Evolutionary conservation across 2,888 invertebrate genomes (phyloP).

Genomic region (Apodemia mormo): DNA sequence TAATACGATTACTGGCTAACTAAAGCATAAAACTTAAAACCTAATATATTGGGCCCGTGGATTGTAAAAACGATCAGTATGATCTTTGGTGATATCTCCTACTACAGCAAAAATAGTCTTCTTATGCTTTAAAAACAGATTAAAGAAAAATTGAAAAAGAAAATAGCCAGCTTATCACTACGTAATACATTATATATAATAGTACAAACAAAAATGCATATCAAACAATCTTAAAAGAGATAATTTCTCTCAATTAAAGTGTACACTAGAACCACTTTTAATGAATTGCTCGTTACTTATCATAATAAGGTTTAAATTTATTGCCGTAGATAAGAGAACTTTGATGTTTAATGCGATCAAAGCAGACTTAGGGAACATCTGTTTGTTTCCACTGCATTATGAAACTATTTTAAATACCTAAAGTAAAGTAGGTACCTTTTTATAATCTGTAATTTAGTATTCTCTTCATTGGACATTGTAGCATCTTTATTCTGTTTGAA

Average conservation of each 20-base stretch:
- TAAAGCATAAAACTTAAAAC: too few relatives aligned
- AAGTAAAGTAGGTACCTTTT: not conserved
- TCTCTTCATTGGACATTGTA: too few relatives aligned
- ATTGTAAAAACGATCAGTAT: too few relatives aligned
- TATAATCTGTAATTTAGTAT: not conserved
- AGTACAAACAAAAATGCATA: not conserved
- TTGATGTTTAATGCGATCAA: conserved; percentile 52
- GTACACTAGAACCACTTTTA: conserved; percentile 33
- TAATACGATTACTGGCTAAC: too few relatives aligned
- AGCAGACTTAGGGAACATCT: conserved; percentile 41
- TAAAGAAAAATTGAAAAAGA: not conserved
- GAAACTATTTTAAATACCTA: conserved; percentile 14
- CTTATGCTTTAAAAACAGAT: not conserved
- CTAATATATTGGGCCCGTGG: too few relatives aligned
- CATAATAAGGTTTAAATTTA: conserved; percentile 66
- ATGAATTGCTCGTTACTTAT: conserved; percentile 41
- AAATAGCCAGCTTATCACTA: not conserved
- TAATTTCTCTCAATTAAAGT: conserved; percentile 39
- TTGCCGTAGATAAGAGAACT: conserved; percentile 58
- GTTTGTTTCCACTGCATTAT: conserved; percentile 34
- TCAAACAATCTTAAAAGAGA: conserved; percentile 31
- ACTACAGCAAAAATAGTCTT: not conserved
- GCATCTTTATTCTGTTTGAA: too few relatives aligned
- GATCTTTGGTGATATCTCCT: not conserved
- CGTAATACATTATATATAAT: not conserved